These are phyloP conservation scores for Phylloscopus whistleri DNA, from an alignment of 2,113 vertebrate genomes.

Conservation along the genomic window DNA sequence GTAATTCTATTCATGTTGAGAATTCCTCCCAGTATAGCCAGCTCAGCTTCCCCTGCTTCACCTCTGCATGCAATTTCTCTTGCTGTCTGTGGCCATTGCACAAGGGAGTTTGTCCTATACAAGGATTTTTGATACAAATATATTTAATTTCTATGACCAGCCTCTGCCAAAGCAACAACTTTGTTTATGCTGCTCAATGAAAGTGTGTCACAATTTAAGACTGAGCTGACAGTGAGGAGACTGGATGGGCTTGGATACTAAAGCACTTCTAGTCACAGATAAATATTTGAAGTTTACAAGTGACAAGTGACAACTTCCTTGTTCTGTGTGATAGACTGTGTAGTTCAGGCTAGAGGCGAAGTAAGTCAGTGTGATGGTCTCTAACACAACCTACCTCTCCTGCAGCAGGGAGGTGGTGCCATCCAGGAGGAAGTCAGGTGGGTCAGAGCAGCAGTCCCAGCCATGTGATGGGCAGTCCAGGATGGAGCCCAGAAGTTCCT, in stretches of 20 bases:
- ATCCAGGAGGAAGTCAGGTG: background rate
- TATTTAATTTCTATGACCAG: background rate
- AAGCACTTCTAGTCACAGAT: background rate
- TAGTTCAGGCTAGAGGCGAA: background rate
- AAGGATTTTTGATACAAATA: background rate
- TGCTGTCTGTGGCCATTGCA: background rate
- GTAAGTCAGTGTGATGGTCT: rapidly evolving
- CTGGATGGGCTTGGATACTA: background rate
- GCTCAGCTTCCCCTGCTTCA: background rate
- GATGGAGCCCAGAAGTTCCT: background rate
- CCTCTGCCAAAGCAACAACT: background rate
- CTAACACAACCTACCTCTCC: background rate
- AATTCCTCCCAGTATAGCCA: background rate
- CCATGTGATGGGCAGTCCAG: rapidly evolving
- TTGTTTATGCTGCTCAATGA: background rate
- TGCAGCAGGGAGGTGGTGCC: rapidly evolving
- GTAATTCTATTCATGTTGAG: background rate
- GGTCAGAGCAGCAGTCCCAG: background rate
- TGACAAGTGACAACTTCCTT: background rate
- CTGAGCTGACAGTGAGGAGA: background rate
- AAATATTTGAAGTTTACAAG: background rate
- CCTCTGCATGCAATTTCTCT: background rate
- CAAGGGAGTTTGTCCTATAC: background rate
- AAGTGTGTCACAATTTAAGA: background rate
- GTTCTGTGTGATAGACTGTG: background rate